These are phyloP conservation scores for Guaruba guarouba DNA, from an alignment of 2,113 vertebrate species.

Conservation along the genomic window DNA sequence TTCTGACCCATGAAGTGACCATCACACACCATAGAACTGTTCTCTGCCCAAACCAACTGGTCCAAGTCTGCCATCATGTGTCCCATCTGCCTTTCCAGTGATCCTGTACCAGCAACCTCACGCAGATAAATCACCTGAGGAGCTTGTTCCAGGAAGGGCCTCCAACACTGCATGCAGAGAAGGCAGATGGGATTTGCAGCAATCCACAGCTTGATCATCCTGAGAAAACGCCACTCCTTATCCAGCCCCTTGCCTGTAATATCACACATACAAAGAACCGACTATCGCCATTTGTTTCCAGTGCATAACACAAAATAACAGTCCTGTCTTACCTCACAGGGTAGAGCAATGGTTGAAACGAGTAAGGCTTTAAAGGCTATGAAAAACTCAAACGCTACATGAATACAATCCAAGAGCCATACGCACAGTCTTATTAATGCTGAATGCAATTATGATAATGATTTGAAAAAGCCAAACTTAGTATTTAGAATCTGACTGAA, in stretches of 20 bases:
- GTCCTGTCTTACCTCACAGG: background rate
- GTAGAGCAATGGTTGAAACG: background rate
- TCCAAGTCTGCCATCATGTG: constrained; percentile 15
- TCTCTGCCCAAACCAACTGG: background rate
- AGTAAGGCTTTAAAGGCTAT: background rate
- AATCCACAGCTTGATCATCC: constrained; percentile 47
- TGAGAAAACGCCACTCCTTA: background rate
- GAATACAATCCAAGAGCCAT: background rate
- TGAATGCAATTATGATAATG: background rate
- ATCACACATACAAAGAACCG: no score
- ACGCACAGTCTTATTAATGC: background rate
- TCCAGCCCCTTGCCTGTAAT: background rate
- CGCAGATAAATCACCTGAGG: background rate
- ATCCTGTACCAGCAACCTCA: background rate
- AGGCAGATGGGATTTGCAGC: constrained; percentile 48
- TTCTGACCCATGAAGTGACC: background rate
- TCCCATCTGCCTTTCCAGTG: constrained; percentile 18
- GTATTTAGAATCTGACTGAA: background rate
- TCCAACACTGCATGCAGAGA: constrained; percentile 1
- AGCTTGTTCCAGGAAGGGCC: constrained; percentile 25
- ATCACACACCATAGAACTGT: background rate
- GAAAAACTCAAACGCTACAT: background rate
- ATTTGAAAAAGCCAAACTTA: background rate
- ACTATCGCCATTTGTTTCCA: background rate
- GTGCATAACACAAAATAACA: background rate